A percentile compares a stretch with the other conserved stretches of the same genome.
Evolutionary conservation across 2,797 vertebrate species (phyloP).

Genomic region (Onychomys torridus): DNA sequence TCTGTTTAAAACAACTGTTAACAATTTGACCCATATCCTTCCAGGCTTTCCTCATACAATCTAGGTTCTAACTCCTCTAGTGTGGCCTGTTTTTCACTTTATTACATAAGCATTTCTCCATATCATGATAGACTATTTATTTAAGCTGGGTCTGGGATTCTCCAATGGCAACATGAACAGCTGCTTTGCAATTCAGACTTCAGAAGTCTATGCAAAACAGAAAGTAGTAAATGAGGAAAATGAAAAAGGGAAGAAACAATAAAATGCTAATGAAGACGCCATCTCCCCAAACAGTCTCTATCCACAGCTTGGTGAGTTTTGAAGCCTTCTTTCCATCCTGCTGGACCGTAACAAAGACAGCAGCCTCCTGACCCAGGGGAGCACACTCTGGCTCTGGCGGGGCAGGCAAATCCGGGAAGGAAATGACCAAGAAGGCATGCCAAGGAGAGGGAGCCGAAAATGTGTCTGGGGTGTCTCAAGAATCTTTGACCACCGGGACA

Average conservation of each 20-base stretch:
- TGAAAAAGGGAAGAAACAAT: conserved; percentile 46
- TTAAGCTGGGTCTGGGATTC: conserved; percentile 25
- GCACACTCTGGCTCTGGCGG: background rate
- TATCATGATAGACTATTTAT: background rate
- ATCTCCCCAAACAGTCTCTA: conserved; percentile 35
- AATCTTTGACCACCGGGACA: background rate
- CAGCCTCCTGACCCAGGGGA: background rate
- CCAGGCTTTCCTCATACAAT: background rate
- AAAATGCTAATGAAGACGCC: conserved; percentile 50
- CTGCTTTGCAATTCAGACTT: conserved; percentile 67
- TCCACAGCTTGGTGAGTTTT: background rate
- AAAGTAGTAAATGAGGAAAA: conserved; percentile 68
- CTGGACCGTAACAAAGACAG: background rate
- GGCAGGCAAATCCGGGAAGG: too few relatives aligned
- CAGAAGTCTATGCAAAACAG: conserved; percentile 55
- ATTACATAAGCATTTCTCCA: conserved; percentile 28
- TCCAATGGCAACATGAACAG: conserved; percentile 41
- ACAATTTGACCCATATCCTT: conserved; percentile 43
- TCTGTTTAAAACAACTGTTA: conserved; percentile 64
- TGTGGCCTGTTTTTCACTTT: background rate
- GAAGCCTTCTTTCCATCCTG: background rate
- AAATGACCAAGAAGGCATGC: background rate
- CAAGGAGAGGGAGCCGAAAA: background rate
- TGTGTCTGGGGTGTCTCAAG: background rate
- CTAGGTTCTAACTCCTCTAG: background rate